Evolutionary conservation across 2,113 vertebrate species (phyloP).

Genomic region (Rattus rattus): DNA sequence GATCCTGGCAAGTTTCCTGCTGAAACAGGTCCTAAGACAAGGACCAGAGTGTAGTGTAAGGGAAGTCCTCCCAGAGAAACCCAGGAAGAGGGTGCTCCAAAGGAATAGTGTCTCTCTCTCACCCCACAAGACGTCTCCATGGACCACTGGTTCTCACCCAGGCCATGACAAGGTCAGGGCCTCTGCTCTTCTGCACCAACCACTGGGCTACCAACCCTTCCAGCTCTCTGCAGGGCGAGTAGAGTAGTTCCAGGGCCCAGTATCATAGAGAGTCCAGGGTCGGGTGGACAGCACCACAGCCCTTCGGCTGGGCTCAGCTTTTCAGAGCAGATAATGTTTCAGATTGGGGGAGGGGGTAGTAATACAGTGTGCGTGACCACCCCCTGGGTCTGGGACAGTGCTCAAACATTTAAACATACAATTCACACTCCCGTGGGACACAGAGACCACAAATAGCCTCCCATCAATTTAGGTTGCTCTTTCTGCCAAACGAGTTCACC

Average conservation of each 20-base stretch:
- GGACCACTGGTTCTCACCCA: neutral
- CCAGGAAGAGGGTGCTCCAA: neutral
- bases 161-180: neutral
- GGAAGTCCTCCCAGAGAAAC: neutral
- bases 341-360: neutral
- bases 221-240: neutral
- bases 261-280: neutral
- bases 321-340: neutral
- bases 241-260: neutral
- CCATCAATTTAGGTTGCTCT: neutral
- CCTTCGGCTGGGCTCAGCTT: neutral
- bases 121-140: neutral
- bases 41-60: neutral
- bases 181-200: neutral
- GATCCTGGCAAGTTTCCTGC: neutral
- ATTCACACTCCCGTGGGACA: neutral
- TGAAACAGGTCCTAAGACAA: neutral
- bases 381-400: accelerated
- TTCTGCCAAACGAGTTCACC: neutral
- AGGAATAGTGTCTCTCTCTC: neutral
- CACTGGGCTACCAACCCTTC: neutral
- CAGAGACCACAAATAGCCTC: neutral
- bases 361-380: no score
- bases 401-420: neutral
- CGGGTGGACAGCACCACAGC: neutral